Evolutionary conservation across 2,113 vertebrate genomes (phyloP), one percentile per base, ranked within the genome.

Genomic region (Garra rufa): DNA sequence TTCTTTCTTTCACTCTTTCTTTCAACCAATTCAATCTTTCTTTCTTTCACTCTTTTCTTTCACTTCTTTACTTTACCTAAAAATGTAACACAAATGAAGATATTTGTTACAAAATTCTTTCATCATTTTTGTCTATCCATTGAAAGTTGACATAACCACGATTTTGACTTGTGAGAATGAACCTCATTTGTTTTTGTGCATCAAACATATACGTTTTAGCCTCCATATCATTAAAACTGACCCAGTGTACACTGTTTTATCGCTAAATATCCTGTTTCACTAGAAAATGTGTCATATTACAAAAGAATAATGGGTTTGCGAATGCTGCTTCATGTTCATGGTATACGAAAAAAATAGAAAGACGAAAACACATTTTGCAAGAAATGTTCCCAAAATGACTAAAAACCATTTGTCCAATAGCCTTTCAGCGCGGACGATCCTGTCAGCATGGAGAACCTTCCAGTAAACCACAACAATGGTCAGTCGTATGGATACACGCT

Each of bases 381-480:
- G n/a, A n/a, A n/a, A n/a, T n/a, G n/a, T n/a, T 41, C 34, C 34
- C 34, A 69, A 21, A 55, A 67, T 38, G 41, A 24, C n/a, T 9
- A 34, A 8, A n/a, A 13, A 44, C 7, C 15, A 14, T 80, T 65
- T 71, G 46, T 86, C 46, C 4, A 78, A 17, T 82, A 98, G 97
- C 94, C 94, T 1, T 19, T 93, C 34, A 92, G 84, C 76, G 95
- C 95, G 3, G 96, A 96, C 55, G 41, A 79, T 1, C 96, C 97
- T 0, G 48, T 98, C 81, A 99, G 96, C 89, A 97, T 98, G 97
- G 97, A 99, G 91, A 97, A 95, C 6, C 90, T 99, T 26, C 95
- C 92, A 0, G 88, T 96, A 2, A 97, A 97, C 4, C 89, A 94
- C 11, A 94, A 93, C 78, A 95, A 91, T 0, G 97, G 97, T 44